Evolutionary conservation across 2,888 invertebrate species (phyloP).

Genomic region (Melanargia galathea): DNA sequence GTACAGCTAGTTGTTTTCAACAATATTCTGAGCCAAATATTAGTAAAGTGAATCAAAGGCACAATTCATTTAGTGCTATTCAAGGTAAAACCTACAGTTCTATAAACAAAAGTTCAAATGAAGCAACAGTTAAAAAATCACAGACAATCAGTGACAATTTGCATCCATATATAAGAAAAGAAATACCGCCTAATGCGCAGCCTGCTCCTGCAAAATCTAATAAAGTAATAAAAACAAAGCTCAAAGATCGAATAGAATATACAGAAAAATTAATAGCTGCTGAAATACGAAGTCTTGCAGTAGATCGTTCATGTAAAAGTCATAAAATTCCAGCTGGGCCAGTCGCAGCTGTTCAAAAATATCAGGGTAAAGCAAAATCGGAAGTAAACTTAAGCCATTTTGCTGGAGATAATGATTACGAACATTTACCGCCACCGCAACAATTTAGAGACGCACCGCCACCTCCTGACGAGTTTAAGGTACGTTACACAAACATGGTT

Average conservation of each 20-base stretch:
- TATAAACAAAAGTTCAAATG: conserved; percentile 56
- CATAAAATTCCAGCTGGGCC: conserved; percentile 57
- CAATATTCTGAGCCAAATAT: conserved; percentile 61
- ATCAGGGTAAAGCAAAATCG: conserved; percentile 81
- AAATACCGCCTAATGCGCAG: conserved; percentile 58
- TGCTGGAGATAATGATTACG: conserved; percentile 84
- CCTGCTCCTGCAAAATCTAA: conserved; percentile 51
- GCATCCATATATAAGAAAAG: conserved; percentile 80
- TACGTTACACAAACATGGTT: conserved; percentile 41
- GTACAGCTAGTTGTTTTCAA: conserved; percentile 70
- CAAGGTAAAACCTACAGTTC: conserved; percentile 68
- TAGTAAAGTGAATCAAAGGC: conserved; percentile 68
- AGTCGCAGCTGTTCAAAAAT: conserved; percentile 59
- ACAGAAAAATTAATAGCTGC: conserved; percentile 78
- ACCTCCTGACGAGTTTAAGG: conserved; percentile 87
- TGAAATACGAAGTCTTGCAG: conserved; percentile 71
- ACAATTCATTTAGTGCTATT: conserved; percentile 75
- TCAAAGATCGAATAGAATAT: conserved; percentile 76
- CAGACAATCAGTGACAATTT: conserved; percentile 74
- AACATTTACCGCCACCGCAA: conserved; percentile 91
- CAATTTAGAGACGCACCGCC: conserved; percentile 92
- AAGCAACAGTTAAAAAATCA: conserved; percentile 72
- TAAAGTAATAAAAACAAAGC: conserved; percentile 59
- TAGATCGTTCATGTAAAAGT: conserved; percentile 69
- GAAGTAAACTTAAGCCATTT: conserved; percentile 82